These are phyloP conservation scores for Tachuris rubrigastra DNA, from an alignment of 2,113 vertebrate genomes.

Conservation along the genomic window DNA sequence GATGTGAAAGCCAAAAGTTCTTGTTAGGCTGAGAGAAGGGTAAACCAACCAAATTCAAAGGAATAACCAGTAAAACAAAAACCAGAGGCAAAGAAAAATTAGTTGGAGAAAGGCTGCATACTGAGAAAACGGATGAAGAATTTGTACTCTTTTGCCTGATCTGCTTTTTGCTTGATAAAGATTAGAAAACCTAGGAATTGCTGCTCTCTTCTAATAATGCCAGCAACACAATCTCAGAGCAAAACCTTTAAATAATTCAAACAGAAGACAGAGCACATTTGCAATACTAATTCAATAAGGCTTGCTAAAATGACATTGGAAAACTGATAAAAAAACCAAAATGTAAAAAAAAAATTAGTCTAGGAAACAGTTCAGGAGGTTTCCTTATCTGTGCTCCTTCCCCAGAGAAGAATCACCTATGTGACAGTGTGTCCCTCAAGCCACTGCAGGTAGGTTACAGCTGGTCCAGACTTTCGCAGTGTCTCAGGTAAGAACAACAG, in stretches of 20 bases:
- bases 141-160: background rate
- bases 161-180: background rate
- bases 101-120: background rate
- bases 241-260: slow-evolving; percentile 14
- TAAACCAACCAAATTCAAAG: background rate
- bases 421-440: background rate
- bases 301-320: background rate
- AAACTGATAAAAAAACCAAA: background rate
- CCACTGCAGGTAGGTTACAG: background rate
- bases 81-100: background rate
- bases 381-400: background rate
- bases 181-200: background rate
- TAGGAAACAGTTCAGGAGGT: background rate
- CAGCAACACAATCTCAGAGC: background rate
- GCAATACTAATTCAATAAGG: background rate
- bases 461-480: background rate
- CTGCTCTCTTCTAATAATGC: background rate
- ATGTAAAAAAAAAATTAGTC: background rate
- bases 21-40: background rate
- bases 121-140: background rate
- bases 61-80: background rate
- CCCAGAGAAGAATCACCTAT: background rate
- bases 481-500: fast-evolving
- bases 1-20: background rate
- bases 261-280: background rate